These are phyloP conservation scores for Lepetodrilus schrolli DNA, from an alignment of 2,888 invertebrate species.

Conservation along the genomic window DNA sequence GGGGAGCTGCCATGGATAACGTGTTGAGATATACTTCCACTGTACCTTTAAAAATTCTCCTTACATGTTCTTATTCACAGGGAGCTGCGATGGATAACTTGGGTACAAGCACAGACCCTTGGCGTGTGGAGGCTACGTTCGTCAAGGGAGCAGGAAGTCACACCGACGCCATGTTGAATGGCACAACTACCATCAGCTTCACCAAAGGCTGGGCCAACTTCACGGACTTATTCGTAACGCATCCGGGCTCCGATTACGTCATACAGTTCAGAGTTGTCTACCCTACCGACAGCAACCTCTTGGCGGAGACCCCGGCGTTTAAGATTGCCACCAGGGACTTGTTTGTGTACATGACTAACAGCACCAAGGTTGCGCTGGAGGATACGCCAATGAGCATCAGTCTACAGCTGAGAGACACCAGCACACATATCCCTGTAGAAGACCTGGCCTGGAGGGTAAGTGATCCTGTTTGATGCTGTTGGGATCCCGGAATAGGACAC, in stretches of 20 bases:
- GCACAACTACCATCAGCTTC: constrained; percentile 53
- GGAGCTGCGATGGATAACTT: constrained; percentile 49
- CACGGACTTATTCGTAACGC: constrained; percentile 61
- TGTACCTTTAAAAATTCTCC: not conserved
- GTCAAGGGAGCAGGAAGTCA: constrained; percentile 48
- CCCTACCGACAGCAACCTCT: constrained; percentile 45
- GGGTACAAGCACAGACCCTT: constrained; percentile 58
- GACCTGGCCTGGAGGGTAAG: constrained; percentile 40
- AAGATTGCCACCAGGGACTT: not conserved
- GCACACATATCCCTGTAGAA: constrained; percentile 27
- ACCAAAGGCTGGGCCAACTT: constrained; percentile 69
- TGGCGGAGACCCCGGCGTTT: not conserved
- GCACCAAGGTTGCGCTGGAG: not conserved
- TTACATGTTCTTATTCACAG: constrained; percentile 40
- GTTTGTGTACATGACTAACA: not conserved
- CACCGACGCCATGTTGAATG: constrained; percentile 51
- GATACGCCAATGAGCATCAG: constrained; percentile 28
- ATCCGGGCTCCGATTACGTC: constrained; percentile 59
- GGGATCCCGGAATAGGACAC: too few species aligned
- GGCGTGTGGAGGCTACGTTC: constrained; percentile 64
- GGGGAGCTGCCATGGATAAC: too few species aligned
- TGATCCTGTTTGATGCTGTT: too few species aligned
- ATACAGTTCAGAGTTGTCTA: constrained; percentile 56
- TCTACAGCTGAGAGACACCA: constrained; percentile 30
- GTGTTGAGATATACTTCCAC: not conserved